Conservation (phyloP, 2,888 invertebrate genomes). For the Periphyllus acericola region DNA sequence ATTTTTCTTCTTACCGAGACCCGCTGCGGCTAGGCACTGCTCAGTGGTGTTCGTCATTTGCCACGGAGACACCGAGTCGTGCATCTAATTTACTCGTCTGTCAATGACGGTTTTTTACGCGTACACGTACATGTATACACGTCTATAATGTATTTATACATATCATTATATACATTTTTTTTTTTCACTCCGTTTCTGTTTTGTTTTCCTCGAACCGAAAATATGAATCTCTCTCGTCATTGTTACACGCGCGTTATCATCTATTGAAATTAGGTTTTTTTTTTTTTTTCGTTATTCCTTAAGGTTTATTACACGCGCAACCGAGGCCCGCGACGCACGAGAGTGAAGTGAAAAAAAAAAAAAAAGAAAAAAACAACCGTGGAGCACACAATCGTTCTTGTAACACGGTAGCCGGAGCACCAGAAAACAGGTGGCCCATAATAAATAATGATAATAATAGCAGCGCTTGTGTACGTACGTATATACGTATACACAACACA, state of each 20-base stretch:
- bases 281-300: background rate
- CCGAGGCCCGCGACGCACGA: background rate
- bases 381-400: constrained; percentile 52
- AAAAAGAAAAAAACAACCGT: constrained; percentile 6
- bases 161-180: constrained; percentile 1
- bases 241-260: constrained; percentile 56
- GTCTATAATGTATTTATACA: background rate
- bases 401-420: constrained; percentile 56
- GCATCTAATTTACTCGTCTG: constrained; percentile 61
- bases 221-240: constrained; percentile 47
- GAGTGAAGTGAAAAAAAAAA: background rate
- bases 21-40: too few relatives aligned
- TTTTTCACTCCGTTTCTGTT: background rate
- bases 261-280: constrained; percentile 51
- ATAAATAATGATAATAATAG: constrained; percentile 56
- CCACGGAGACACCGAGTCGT: constrained; percentile 52
- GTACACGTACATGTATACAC: background rate
- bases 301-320: constrained; percentile 47
- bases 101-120: constrained; percentile 34
- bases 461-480: constrained; percentile 4
- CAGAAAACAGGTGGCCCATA: constrained; percentile 60
- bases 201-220: constrained; percentile 1
- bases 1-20: constrained; percentile 11
- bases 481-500: background rate
- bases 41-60: constrained; percentile 5